Percentiles rank a stretch among this genome's conserved stretches.
Conservation (phyloP, 2,888 invertebrate species). For the Torymus texanus region DNA sequence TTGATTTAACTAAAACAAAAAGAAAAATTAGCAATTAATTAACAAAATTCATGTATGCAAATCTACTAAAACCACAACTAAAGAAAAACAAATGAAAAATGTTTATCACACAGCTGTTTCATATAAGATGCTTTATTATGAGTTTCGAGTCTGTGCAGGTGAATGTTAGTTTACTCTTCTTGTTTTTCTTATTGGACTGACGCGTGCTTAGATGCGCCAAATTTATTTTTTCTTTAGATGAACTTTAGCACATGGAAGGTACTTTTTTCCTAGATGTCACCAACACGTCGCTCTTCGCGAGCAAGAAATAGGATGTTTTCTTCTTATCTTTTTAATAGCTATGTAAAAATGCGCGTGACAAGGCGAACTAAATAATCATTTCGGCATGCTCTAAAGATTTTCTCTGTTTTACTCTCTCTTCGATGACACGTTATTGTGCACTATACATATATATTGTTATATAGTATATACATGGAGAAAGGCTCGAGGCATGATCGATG, state of each 20-base stretch:
- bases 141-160: slow-evolving; percentile 50
- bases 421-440: slow-evolving; percentile 44
- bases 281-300: slow-evolving; percentile 1
- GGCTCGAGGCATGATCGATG: slow-evolving; percentile 70
- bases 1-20: slow-evolving; percentile 15
- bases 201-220: slow-evolving; percentile 35
- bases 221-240: slow-evolving; percentile 30
- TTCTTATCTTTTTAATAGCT: neutral
- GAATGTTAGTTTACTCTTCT: slow-evolving; percentile 47
- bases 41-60: slow-evolving; percentile 30
- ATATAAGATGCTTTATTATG: slow-evolving; percentile 43
- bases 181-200: slow-evolving; percentile 40
- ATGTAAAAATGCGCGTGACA: neutral
- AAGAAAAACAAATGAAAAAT: slow-evolving; percentile 25
- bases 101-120: slow-evolving; percentile 47
- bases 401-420: slow-evolving; percentile 43
- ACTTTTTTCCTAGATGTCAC: slow-evolving; percentile 17
- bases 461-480: slow-evolving; percentile 59
- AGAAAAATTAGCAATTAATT: slow-evolving; percentile 15
- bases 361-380: slow-evolving; percentile 21
- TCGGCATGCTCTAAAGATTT: slow-evolving; percentile 48
- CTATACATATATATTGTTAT: slow-evolving; percentile 40
- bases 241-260: slow-evolving; percentile 7
- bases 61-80: slow-evolving; percentile 18
- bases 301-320: slow-evolving; percentile 3